phyloP scores from a whole-genome alignment of 2,888 invertebrate species.

The Eledone cirrhosa region DNA sequence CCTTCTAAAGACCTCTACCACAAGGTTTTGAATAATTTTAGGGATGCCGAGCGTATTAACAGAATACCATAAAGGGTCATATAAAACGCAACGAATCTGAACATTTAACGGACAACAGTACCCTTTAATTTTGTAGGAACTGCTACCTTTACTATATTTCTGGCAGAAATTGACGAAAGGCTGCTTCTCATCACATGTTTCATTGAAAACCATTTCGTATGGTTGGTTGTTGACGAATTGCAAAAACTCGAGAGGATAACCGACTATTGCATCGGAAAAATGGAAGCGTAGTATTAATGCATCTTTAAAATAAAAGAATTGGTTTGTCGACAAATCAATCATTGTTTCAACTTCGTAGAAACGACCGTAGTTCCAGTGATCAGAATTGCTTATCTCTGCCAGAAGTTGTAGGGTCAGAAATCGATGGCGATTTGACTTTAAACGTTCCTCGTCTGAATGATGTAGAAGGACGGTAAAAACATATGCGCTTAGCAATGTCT shows the following conservation, averaged over 20 bases:
- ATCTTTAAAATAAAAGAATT: not conserved
- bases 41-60: not conserved
- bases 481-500: no score
- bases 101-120: not conserved
- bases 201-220: not conserved
- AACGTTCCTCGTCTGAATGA: no score
- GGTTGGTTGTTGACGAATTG: constrained; percentile 1
- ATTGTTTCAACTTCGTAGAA: not conserved
- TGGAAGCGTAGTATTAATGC: not conserved
- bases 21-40: not conserved
- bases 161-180: no score
- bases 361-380: not conserved
- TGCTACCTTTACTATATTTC: not conserved
- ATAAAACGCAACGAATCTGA: not conserved
- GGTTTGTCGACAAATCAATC: not conserved
- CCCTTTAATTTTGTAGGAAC: not conserved
- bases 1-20: not conserved
- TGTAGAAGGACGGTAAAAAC: no score
- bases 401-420: not conserved
- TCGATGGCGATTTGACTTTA: no score
- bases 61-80: constrained; percentile 10
- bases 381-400: not conserved
- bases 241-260: not conserved
- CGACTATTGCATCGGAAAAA: not conserved
- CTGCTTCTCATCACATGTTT: no score